phyloP scores from a whole-genome alignment of 2,113 vertebrate species.

The Nicator chloris region DNA sequence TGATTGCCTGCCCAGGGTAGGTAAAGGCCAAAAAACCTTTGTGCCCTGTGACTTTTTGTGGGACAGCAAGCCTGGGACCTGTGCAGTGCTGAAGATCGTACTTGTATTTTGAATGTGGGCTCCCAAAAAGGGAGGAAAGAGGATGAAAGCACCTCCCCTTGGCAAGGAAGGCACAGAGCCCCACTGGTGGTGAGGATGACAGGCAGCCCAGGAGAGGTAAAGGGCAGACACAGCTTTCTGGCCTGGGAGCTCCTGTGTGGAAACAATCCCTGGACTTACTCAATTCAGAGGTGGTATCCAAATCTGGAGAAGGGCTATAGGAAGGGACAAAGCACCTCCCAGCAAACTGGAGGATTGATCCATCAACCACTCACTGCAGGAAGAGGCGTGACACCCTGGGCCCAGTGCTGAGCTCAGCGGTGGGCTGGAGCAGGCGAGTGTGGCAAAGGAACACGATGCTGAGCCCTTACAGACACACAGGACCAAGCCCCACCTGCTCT shows the following conservation, averaged over 20 bases:
- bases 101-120: background rate
- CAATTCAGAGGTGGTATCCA: background rate
- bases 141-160: background rate
- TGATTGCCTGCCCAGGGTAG: background rate
- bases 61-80: background rate
- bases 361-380: background rate
- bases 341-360: background rate
- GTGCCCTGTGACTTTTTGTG: too few relatives aligned
- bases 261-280: background rate
- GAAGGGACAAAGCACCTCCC: background rate
- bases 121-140: background rate
- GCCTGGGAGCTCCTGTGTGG: background rate
- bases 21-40: background rate
- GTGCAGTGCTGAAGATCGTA: background rate
- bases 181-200: background rate
- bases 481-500: background rate
- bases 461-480: background rate
- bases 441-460: fast-evolving
- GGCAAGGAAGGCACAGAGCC: background rate
- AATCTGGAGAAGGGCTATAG: background rate
- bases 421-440: fast-evolving
- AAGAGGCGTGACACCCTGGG: fast-evolving
- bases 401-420: fast-evolving
- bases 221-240: background rate
- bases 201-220: background rate